These are phyloP conservation scores for Thymelicus acteon DNA, from an alignment of 2,888 invertebrate genomes.

Conservation along the genomic window DNA sequence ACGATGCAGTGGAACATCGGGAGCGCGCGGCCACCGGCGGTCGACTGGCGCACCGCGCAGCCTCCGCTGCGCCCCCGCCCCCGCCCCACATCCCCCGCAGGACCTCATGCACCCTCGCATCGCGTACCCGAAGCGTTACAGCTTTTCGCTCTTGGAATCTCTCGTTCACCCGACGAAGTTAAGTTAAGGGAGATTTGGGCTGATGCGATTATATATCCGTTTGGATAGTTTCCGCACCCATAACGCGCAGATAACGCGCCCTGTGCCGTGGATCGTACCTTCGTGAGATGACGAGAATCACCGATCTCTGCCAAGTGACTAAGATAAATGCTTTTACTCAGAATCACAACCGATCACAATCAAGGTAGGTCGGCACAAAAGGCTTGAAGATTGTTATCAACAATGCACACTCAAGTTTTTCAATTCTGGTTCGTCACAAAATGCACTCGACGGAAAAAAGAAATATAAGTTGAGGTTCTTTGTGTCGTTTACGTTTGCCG, in stretches of 20 bases:
- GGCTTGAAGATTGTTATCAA: conserved; percentile 3
- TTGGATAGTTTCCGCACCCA: not conserved
- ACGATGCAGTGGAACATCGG: conserved; percentile 93
- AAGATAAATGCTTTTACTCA: conserved; percentile 5
- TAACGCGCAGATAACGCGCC: not conserved
- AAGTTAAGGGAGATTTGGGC: not conserved
- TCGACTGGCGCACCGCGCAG: conserved; percentile 44
- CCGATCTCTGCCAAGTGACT: not conserved
- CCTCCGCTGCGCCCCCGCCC: conserved; percentile 55
- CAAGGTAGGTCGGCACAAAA: not conserved
- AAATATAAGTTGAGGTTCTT: conserved; percentile 9
- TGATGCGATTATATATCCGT: not conserved
- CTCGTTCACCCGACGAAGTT: not conserved
- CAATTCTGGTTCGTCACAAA: conserved; percentile 5
- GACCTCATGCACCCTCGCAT: conserved; percentile 43
- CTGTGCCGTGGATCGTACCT: not conserved
- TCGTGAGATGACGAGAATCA: not conserved
- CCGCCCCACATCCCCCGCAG: conserved; percentile 52
- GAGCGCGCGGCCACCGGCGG: conserved; percentile 51
- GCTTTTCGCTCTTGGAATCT: conserved; percentile 2
- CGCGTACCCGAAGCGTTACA: not conserved
- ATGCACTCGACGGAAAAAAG: conserved; percentile 8
- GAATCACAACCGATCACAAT: not conserved
- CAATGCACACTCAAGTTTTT: conserved; percentile 1
- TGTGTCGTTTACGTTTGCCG: conserved; percentile 5